Conservation (phyloP, 2,797 vertebrate genomes). For the Fundulus diaphanus region DNA sequence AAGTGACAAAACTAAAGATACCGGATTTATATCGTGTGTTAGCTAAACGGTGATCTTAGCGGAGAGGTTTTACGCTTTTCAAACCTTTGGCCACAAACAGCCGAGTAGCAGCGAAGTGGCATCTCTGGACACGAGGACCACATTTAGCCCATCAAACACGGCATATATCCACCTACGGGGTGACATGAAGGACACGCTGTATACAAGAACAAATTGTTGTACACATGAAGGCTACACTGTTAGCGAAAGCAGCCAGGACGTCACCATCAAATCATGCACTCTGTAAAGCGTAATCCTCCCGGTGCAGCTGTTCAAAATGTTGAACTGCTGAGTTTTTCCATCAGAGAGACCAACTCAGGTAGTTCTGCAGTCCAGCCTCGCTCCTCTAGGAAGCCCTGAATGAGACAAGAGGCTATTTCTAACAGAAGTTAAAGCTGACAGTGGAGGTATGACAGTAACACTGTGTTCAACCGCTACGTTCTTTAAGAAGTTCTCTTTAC, state of each 20-base stretch:
- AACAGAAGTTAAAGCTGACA: slow-evolving; percentile 80
- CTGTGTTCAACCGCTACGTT: slow-evolving; percentile 60
- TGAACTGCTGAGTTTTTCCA: slow-evolving; percentile 51
- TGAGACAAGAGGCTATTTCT: slow-evolving; percentile 62
- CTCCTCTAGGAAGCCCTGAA: slow-evolving; percentile 58
- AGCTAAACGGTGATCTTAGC: slow-evolving; percentile 32
- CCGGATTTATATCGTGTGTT: slow-evolving; percentile 46
- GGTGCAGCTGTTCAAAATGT: slow-evolving; percentile 32
- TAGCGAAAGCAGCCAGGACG: slow-evolving; percentile 19
- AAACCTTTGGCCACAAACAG: slow-evolving; percentile 53
- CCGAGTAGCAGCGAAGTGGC: slow-evolving; percentile 53
- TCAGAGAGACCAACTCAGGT: slow-evolving; percentile 29
- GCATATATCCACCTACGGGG: slow-evolving; percentile 37
- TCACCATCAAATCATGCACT: slow-evolving; percentile 41
- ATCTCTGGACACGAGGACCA: slow-evolving; percentile 23
- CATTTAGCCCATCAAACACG: slow-evolving; percentile 23
- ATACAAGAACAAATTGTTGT: slow-evolving; percentile 32
- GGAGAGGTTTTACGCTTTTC: slow-evolving; percentile 21
- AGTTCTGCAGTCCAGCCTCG: slow-evolving; percentile 73
- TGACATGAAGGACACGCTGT: slow-evolving; percentile 42
- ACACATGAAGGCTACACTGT: slow-evolving; percentile 46
- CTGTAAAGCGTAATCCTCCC: slow-evolving; percentile 35
- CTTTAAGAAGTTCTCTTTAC: slow-evolving; percentile 57
- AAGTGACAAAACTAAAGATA: slow-evolving; percentile 25
- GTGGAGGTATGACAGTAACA: slow-evolving; percentile 78